phyloP scores from a whole-genome alignment of 2,888 invertebrate genomes.

The Psococerastis gibbosa region DNA sequence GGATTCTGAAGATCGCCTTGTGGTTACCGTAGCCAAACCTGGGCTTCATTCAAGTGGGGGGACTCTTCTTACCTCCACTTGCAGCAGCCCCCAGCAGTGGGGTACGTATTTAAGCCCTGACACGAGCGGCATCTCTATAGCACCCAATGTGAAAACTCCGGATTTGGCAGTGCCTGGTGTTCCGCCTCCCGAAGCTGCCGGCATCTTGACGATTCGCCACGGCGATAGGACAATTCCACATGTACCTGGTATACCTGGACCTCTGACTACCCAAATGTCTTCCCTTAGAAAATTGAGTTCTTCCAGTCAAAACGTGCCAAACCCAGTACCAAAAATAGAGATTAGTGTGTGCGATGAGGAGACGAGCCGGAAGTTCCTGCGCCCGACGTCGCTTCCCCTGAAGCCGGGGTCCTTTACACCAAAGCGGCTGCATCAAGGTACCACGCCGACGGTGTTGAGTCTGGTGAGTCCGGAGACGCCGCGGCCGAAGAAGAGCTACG shows the following conservation, averaged over 20 bases:
- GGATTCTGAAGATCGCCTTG: conserved; percentile 29
- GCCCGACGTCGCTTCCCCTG: conserved; percentile 64
- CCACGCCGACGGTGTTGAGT: conserved; percentile 62
- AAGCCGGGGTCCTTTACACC: conserved; percentile 69
- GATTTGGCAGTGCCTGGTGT: conserved; percentile 30
- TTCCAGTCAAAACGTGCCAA: conserved; percentile 19
- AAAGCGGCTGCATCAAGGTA: conserved; percentile 63
- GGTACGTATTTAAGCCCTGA: conserved; percentile 22
- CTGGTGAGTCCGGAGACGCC: conserved; percentile 84
- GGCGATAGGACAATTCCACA: conserved; percentile 62
- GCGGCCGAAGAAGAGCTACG: conserved; percentile 71
- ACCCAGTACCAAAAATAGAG: conserved; percentile 14
- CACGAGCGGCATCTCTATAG: conserved; percentile 35
- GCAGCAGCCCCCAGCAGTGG: conserved; percentile 13
- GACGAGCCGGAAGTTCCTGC: conserved; percentile 37
- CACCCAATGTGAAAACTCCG: conserved; percentile 33
- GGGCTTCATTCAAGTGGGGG: conserved; percentile 70
- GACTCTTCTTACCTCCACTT: conserved; percentile 24
- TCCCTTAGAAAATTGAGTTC: conserved; percentile 14
- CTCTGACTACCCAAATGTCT: conserved; percentile 31
- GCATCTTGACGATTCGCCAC: conserved; percentile 41
- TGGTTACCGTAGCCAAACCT: conserved; percentile 44
- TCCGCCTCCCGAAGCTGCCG: conserved; percentile 27
- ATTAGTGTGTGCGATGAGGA: not conserved
- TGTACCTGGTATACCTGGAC: conserved; percentile 76